Conservation (phyloP, 2,113 vertebrate species). For the Engystomops pustulosus region DNA sequence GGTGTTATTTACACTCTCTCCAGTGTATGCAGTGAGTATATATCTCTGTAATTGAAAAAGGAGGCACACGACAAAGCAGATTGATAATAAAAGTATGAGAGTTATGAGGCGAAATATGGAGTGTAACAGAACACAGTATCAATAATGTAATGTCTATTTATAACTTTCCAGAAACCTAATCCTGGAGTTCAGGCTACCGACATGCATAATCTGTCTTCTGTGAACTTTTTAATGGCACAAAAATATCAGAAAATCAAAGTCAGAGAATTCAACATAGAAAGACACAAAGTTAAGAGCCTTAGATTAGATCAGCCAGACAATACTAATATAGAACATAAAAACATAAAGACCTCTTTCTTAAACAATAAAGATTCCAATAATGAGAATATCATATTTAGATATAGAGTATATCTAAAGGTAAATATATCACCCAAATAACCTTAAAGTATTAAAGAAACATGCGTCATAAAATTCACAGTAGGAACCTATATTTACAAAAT, state of each 20-base stretch:
- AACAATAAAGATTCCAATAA: background rate
- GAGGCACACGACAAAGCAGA: constrained; percentile 56
- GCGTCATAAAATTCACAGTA: too few species aligned
- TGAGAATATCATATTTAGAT: too few species aligned
- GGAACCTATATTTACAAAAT: too few species aligned
- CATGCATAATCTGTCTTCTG: constrained; percentile 40
- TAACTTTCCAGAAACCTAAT: constrained; percentile 53
- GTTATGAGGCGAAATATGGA: constrained; percentile 48
- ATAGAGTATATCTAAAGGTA: too few species aligned
- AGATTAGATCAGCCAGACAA: background rate
- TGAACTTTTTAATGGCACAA: constrained; percentile 41
- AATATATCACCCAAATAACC: too few species aligned
- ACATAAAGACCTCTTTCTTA: background rate
- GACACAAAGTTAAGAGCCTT: background rate
- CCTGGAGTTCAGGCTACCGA: constrained; percentile 15
- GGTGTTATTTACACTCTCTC: constrained; percentile 48
- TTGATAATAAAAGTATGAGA: constrained; percentile 55
- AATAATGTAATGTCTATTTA: constrained; percentile 58
- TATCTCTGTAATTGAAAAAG: constrained; percentile 58
- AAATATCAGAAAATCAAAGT: constrained; percentile 2
- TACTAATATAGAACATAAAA: background rate
- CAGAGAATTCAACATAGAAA: background rate
- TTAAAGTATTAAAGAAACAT: too few species aligned
- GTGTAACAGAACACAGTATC: constrained; percentile 59
- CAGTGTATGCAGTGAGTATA: constrained; percentile 32